Evolutionary conservation across 2,888 invertebrate species (phyloP).

Genomic region (Camponotus fellah): DNA sequence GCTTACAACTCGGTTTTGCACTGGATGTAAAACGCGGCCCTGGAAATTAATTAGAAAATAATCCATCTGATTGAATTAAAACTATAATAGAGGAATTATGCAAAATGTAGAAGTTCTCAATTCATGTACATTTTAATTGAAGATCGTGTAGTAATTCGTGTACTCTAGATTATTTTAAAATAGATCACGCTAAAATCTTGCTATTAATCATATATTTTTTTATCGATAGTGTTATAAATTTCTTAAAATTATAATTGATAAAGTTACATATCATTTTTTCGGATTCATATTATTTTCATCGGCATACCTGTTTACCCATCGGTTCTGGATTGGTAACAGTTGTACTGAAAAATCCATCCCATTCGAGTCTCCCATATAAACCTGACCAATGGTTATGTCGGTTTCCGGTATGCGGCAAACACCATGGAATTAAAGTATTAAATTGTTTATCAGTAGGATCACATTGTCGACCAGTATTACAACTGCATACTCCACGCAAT

Average conservation of each 20-base stretch:
- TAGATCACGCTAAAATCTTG: neutral
- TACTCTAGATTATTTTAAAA: neutral
- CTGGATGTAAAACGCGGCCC: slow-evolving; percentile 94
- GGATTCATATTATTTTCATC: neutral
- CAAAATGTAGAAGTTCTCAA: neutral
- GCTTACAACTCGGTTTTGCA: slow-evolving; percentile 93
- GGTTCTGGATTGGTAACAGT: slow-evolving; percentile 95
- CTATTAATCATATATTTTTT: neutral
- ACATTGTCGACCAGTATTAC: slow-evolving; percentile 90
- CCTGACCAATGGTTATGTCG: slow-evolving; percentile 96
- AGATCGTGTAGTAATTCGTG: neutral
- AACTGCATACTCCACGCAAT: slow-evolving; percentile 92
- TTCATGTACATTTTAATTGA: neutral
- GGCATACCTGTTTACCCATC: slow-evolving; percentile 93
- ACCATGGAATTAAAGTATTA: slow-evolving; percentile 95
- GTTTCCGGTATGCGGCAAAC: slow-evolving; percentile 94
- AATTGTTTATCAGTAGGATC: slow-evolving; percentile 91
- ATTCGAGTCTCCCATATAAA: slow-evolving; percentile 93
- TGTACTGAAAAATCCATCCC: slow-evolving; percentile 95
- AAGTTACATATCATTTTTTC: slow-evolving; percentile 2
- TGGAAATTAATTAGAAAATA: slow-evolving; percentile 71
- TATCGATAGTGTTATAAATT: neutral
- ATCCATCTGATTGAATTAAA: neutral
- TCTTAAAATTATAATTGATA: neutral
- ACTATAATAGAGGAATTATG: neutral